Evolutionary conservation across 1,140 invertebrate genomes (phyloP), one percentile per base, ranked within the genome.

Genomic region (Saccostrea echinata): DNA sequence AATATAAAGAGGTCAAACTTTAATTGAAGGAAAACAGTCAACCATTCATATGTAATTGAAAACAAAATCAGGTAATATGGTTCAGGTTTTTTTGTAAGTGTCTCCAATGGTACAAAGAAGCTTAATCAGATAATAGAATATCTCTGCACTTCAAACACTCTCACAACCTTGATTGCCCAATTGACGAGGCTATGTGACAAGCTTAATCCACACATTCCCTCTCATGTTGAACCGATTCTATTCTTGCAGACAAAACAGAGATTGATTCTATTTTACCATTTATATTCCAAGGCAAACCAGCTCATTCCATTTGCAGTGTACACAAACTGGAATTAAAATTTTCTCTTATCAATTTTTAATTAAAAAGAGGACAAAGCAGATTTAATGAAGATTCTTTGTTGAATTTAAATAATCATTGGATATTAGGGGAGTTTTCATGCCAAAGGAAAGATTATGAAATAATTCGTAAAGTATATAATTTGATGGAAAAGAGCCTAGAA

Each of bases 101-200:
- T 76, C 68, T 76, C 68, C 68, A 76, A 76, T 76, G 68, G 68
- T 76, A 76, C 68, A 76, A 76, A 76, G 68, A 76, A 76, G 27
- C 27, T 76, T 76, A 33, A 76, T 76, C 68, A 76, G 68, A 76
- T 76, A 76, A 76, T 76, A 30, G 24, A 30, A 76, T 33, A 76
- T 76, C 68, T 33, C 68, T 76, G 68, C 68, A 76, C 68, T 76
- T 76, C 68, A 76, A 76, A 76, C 68, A 76, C 68, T 33, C 16
- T 76, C 68, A 76, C 30, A 76, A 30, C 68, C 68, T 76, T 76
- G 68, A 76, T 76, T 76, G 11, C 24, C 68, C 68, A 76, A 76
- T 33, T 12, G 12, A 33, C 13, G 16, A 33, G 24, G 57, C 57
- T 3, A 76, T 30, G 27, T 76, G 68, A 76, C 68, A 33, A 76